phyloP scores from a whole-genome alignment of 2,797 vertebrate species.

The Scolopax bukidnonensis region DNA sequence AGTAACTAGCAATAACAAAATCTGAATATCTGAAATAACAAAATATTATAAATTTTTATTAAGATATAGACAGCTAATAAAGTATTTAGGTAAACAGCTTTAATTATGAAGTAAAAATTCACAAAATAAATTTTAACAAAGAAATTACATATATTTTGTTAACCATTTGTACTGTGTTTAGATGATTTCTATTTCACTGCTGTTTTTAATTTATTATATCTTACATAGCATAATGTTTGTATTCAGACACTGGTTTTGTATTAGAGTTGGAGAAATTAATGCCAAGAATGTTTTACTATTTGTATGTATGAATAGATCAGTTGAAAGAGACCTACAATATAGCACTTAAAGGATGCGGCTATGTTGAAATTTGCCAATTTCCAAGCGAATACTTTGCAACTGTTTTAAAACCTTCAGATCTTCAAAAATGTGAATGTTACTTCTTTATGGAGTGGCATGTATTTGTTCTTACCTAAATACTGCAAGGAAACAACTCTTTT shows the following conservation, averaged over 20 bases:
- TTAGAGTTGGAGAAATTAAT: accelerated
- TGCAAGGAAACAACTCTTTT: not conserved
- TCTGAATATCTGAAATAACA: not conserved
- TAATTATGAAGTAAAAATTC: not conserved
- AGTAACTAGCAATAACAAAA: not conserved
- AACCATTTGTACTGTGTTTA: not conserved
- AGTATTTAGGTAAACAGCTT: accelerated
- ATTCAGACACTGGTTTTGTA: not conserved
- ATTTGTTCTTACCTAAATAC: accelerated
- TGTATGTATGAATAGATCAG: accelerated
- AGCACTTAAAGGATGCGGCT: not conserved
- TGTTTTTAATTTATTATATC: accelerated
- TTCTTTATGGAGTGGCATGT: accelerated
- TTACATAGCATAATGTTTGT: accelerated
- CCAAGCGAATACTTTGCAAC: not conserved
- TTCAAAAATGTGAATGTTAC: accelerated
- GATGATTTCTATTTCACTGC: accelerated
- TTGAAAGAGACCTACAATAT: accelerated
- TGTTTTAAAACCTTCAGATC: accelerated
- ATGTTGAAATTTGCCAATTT: not conserved
- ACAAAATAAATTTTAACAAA: accelerated
- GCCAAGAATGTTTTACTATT: accelerated
- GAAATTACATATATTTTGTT: accelerated
- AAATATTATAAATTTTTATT: accelerated
- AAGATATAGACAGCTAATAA: accelerated